Conservation (phyloP, 1,140 invertebrate species). For the Lepidostoma basale region DNA sequence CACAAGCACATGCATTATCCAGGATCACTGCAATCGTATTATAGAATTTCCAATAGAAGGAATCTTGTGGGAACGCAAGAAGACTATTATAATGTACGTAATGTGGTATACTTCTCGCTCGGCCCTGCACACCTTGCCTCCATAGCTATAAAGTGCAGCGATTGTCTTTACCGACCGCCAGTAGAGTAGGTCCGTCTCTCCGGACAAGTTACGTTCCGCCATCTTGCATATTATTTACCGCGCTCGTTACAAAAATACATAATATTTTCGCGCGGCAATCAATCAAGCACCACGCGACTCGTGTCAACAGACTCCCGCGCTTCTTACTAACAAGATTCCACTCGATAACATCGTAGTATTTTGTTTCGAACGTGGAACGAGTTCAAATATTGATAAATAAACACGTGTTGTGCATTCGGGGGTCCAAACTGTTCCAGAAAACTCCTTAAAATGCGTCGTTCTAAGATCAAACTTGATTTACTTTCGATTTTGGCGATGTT, state of each 20-base stretch:
- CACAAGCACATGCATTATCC: no score
- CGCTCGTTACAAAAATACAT: slow-evolving; percentile 15
- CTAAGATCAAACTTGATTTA: no score
- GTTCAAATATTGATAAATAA: not conserved
- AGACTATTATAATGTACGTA: no score
- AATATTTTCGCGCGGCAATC: not conserved
- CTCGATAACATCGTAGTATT: not conserved
- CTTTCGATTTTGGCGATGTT: no score
- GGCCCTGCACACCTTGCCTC: slow-evolving; percentile 6
- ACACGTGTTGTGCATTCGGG: not conserved
- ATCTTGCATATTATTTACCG: slow-evolving; percentile 15
- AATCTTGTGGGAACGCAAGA: no score
- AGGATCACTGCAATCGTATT: no score
- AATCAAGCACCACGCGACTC: slow-evolving; percentile 2
- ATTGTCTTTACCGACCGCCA: slow-evolving; percentile 22
- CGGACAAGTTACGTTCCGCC: slow-evolving; percentile 17
- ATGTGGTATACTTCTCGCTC: not conserved
- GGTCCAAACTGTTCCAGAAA: not conserved
- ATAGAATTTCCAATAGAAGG: no score
- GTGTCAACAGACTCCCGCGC: not conserved
- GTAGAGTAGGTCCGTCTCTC: slow-evolving; percentile 22
- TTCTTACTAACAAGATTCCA: not conserved
- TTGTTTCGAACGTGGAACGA: not conserved
- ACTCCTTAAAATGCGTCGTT: not conserved
- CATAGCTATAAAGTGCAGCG: slow-evolving; percentile 24